Conservation (phyloP, 2,797 vertebrate genomes). For the Cirrhinus molitorella region DNA sequence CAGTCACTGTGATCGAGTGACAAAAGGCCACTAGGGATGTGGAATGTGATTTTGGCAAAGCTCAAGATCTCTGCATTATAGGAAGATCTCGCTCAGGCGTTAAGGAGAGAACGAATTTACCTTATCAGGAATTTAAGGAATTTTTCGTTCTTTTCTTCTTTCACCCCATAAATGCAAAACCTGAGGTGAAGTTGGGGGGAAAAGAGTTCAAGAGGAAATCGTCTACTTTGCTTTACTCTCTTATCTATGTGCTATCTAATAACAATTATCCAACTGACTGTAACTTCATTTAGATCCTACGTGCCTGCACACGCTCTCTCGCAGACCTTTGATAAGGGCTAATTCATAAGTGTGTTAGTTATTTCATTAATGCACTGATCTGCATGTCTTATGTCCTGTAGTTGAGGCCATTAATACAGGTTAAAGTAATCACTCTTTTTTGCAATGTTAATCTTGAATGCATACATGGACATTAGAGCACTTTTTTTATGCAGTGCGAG, state of each 20-base stretch:
- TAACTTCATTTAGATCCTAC: constrained; percentile 30
- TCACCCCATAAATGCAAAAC: constrained; percentile 17
- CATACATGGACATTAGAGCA: background rate
- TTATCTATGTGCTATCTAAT: constrained; percentile 37
- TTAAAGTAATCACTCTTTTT: background rate
- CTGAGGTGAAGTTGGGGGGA: constrained; percentile 4
- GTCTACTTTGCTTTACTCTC: constrained; percentile 17
- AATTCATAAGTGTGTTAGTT: constrained; percentile 15
- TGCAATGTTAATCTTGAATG: background rate
- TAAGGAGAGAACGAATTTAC: constrained; percentile 50
- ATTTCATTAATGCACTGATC: background rate
- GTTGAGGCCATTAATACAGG: background rate
- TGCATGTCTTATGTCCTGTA: background rate
- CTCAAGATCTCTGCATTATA: constrained; percentile 62
- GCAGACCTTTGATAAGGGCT: constrained; percentile 16
- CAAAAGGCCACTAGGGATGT: constrained; percentile 50
- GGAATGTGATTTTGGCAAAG: constrained; percentile 45
- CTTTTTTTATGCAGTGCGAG: background rate
- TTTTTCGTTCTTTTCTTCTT: constrained; percentile 58
- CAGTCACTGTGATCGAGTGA: constrained; percentile 70
- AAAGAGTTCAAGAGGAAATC: constrained; percentile 38
- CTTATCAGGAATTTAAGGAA: constrained; percentile 63
- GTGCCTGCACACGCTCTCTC: background rate
- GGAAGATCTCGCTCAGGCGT: constrained; percentile 60
- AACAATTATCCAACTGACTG: constrained; percentile 27